Evolutionary conservation across 1,140 invertebrate species (phyloP), one percentile per base, ranked within the genome.

Genomic region (Brachionus rotundiformis): DNA sequence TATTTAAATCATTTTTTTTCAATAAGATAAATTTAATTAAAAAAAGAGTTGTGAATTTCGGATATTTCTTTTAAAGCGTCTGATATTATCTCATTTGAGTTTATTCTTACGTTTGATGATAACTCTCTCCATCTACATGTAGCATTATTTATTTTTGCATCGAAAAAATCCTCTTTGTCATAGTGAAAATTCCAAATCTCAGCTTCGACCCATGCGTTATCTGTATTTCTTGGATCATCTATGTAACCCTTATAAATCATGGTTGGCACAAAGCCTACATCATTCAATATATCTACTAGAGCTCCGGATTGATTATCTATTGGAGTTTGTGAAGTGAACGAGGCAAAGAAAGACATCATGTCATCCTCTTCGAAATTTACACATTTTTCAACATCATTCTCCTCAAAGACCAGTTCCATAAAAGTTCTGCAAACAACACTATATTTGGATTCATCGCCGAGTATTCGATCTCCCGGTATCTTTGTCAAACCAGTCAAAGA

Each of bases 281-380:
- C 44, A 19, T 80, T 49, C 6, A 82, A 39, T 0, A 71, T 36
- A 49, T 82, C 81, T 23, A 47, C 71, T 6, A 75, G 16, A 19
- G n/a, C 27, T 25, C 11, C 33, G 11, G 31, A 16, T 65, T 83
- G 88, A 65, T 88, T 88, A 83, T 89, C 82, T 77, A 85, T 94
- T 92, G 68, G 87, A 1, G 94, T 93, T 89, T 97, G 95, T 88
- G 96, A 94, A 84, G 92, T 90, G 84, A 97, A 96, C 88, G 76
- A 59, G 11, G 76, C 76, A 79, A 79, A 79, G 41, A 79, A 79
- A 27, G 76, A 29, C 29, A 68, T 81, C 79, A 81, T 81, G 23
- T 81, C 79, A 27, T 54, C 54, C 33, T 81, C 79, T 29, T 41
- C 19, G 31, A 81, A 65, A 31, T 63, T 63, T 10, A 36, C 36